Evolutionary conservation across 1,140 invertebrate species (phyloP), one percentile per base, ranked within the genome.

Genomic region (Lepeophtheirus salmonis): DNA sequence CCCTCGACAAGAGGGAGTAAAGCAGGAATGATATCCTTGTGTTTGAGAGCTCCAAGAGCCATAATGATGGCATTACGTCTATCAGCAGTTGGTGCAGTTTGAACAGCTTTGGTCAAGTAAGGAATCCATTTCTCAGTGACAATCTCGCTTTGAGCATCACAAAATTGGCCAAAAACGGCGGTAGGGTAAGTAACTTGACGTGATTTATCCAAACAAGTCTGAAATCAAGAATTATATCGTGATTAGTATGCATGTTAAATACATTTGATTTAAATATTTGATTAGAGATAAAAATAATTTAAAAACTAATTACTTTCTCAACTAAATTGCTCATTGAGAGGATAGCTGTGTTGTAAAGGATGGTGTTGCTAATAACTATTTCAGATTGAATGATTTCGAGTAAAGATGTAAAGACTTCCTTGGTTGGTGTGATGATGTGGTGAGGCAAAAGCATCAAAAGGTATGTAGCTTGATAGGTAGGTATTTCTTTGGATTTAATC

Each of bases 1-100:
- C 59, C 51, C 20, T 62, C 54, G 30, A 62, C 14, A 55, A 58
- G 13, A 20, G 61, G 61, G 25, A 62, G 18, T 14, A 61, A 48
- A 25, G 22, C 21, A 2, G 17, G 12, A 16, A 61, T 56, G 50
- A 54, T 50, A n/a, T 54, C n/a, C 21, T 53, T 20, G 50, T 61
- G 59, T 16, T 20, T 21, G 20, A 61, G 59, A 16, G 17, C 13
- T 23, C 59, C 59, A 25, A 61, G 51, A 61, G 59, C 50, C 18
- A 53, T 20, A 16, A 61, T 61, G 22, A 54, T 14, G 3, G n/a
- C 49, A 16, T 56, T 53, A 13, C 25, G n/a, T 18, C 3, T 50
- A 13, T 21, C 59, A 12, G 10, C 1, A 25, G 22, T n/a, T 12
- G 16, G 23, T 17, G 13, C 13, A 14, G 23, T 17, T n/a, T 53